Evolutionary conservation across 2,797 vertebrate genomes (phyloP), one percentile per base, ranked within the genome.

Genomic region (Pipistrellus nathusii): DNA sequence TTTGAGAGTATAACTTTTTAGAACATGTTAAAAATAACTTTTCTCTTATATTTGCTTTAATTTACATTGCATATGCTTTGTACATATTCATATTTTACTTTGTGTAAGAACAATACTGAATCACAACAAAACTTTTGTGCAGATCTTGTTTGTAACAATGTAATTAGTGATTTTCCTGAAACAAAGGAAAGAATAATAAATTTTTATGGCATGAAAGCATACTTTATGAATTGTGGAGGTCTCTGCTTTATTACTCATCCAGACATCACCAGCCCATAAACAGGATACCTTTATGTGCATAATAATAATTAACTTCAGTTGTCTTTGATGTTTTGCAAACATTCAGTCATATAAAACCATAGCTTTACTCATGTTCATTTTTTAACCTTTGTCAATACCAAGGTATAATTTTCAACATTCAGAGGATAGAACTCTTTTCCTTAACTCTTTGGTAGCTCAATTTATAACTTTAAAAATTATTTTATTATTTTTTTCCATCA

Each of bases 221-320:
- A 53, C 85, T 73, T 81, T 41, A 75, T 27, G 14, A 93, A 86
- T 44, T 80, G 48, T 57, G 17, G 17, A 51, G 78, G 81, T 32
- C 41, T 59, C 80, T 73, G 51, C 68, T 51, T 71, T 82, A 59
- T 89, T 94, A 89, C 44, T 89, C 59, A 94, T 78, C 41, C 23
- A 87, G 71, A 59, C 8, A 89, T 83, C 69, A 95, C 41, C 55
- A 90, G 38, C 53, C 41, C 38, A 91, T 71, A 90, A 84, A 85
- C n/a, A 89, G 72, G 23, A 72, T 18, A 91, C 30, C n/a, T 25
- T 17, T 71, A 57, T 23, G 23, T 62, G 21, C 38, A 35, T 84
- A 87, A 87, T 66, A 83, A 91, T 92, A 91, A 87, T 94, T 82
- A 90, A 80, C 57, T 92, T 95, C 69, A 30, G 9, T 41, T 77